phyloP scores from a whole-genome alignment of 35 echinoderm and acorn worm species.

The Nesometra sesokonis region DNA sequence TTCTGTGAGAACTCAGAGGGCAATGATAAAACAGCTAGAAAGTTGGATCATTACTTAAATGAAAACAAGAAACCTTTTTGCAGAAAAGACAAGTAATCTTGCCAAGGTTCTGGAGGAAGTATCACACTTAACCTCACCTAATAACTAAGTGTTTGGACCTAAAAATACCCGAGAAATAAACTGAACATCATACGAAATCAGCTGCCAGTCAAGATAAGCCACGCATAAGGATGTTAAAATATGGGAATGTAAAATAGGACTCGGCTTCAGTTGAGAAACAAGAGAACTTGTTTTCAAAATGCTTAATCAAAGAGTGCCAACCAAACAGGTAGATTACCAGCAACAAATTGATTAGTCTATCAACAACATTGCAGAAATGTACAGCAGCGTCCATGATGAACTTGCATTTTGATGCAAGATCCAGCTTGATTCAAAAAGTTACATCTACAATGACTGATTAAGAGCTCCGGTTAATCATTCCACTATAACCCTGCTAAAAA shows the following conservation, averaged over 20 bases:
- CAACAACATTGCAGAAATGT: background rate
- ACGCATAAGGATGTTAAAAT: background rate
- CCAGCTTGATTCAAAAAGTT: background rate
- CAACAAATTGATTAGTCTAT: constrained; percentile 6
- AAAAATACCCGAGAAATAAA: too few species aligned
- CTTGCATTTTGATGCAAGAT: background rate
- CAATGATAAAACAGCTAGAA: too few species aligned
- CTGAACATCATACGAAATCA: too few species aligned
- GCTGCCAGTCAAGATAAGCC: background rate
- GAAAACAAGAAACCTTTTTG: too few species aligned
- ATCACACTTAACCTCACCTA: too few species aligned
- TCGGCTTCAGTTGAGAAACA: background rate
- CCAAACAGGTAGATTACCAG: background rate
- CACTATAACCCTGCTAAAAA: background rate
- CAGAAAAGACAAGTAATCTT: too few species aligned
- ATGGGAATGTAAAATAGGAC: background rate
- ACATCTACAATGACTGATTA: background rate
- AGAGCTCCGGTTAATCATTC: constrained; percentile 1
- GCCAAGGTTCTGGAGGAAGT: too few species aligned
- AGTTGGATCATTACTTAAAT: too few species aligned
- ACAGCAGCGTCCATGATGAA: background rate
- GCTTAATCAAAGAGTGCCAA: background rate
- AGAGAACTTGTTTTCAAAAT: background rate
- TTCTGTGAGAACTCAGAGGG: too few species aligned
- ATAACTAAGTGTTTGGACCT: too few species aligned